A percentile compares a stretch with the other conserved stretches of the same genome.
Conservation (phyloP, 2,888 invertebrate genomes). For the Prostheceraeus crozeri region DNA sequence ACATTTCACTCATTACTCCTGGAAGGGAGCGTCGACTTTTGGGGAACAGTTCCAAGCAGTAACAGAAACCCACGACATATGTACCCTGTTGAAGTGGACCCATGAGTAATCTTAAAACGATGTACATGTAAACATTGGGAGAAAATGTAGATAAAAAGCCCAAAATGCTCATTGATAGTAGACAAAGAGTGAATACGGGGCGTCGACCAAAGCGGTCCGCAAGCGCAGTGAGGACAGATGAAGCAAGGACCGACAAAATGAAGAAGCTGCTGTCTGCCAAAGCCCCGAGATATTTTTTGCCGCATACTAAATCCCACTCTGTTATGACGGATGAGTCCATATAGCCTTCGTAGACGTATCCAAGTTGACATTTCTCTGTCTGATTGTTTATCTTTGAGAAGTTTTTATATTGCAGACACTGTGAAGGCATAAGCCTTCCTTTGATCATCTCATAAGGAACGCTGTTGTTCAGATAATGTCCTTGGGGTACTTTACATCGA, state of each 20-base stretch:
- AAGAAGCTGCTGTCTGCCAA: not conserved
- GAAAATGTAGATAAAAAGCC: not conserved
- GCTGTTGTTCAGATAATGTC: no score
- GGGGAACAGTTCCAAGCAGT: slow-evolving; percentile 43
- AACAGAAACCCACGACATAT: slow-evolving; percentile 44
- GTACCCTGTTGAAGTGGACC: slow-evolving; percentile 41
- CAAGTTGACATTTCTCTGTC: not conserved
- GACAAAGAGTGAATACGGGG: not conserved
- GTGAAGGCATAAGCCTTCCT: no score
- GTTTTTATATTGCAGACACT: no score
- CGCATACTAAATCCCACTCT: slow-evolving; percentile 5
- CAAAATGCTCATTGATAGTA: not conserved
- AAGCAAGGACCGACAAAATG: not conserved
- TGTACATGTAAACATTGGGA: not conserved
- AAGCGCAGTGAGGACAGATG: not conserved
- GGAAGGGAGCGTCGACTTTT: slow-evolving; percentile 42
- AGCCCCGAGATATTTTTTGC: not conserved
- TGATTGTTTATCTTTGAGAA: no score
- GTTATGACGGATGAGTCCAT: not conserved
- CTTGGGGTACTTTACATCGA: no score
- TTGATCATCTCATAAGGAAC: no score
- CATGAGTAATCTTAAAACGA: not conserved
- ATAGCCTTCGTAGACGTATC: not conserved
- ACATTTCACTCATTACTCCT: slow-evolving; percentile 42
- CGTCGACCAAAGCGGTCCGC: slow-evolving; percentile 1